Evolutionary conservation across 2,888 invertebrate species (phyloP).

Genomic region (Nomada hirtipes): DNA sequence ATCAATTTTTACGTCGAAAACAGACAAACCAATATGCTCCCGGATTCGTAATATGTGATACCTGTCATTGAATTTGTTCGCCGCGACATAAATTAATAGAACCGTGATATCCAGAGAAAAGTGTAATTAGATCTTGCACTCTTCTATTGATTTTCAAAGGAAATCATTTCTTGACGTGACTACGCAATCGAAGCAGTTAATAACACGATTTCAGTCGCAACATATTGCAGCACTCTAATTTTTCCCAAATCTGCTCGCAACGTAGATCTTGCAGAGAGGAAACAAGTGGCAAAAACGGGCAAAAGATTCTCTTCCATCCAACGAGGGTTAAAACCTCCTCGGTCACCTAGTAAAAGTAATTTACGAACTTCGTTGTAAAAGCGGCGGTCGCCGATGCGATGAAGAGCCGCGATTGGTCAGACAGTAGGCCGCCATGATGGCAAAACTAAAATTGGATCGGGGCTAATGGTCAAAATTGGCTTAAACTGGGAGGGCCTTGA

Average conservation of each 20-base stretch:
- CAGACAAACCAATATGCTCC: constrained; percentile 30
- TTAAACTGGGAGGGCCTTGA: constrained; percentile 73
- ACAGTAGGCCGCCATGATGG: constrained; percentile 71
- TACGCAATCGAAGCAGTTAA: too few relatives aligned
- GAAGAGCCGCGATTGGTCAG: constrained; percentile 69
- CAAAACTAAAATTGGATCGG: constrained; percentile 76
- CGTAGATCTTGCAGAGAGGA: too few relatives aligned
- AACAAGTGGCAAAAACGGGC: neutral
- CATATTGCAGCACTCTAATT: constrained; percentile 1
- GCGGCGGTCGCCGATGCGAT: constrained; percentile 53
- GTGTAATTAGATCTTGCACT: too few relatives aligned
- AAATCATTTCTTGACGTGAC: constrained; percentile 3
- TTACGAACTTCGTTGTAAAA: constrained; percentile 54
- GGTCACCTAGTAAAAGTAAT: constrained; percentile 63
- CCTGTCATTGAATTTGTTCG: too few relatives aligned
- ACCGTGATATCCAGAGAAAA: too few relatives aligned
- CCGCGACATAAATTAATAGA: too few relatives aligned
- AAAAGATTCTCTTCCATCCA: constrained; percentile 38
- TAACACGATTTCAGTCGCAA: too few relatives aligned
- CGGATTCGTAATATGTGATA: constrained; percentile 23
- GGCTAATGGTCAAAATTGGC: constrained; percentile 77
- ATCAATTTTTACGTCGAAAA: constrained; percentile 33
- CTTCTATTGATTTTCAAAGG: too few relatives aligned
- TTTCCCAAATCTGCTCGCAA: too few relatives aligned
- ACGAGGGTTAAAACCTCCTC: constrained; percentile 50